A percentile compares a stretch with the other conserved stretches of the same genome.
These are phyloP conservation scores for Drosophila murphyi DNA, from an alignment of 1,140 invertebrate species.

Conservation along the genomic window DNA sequence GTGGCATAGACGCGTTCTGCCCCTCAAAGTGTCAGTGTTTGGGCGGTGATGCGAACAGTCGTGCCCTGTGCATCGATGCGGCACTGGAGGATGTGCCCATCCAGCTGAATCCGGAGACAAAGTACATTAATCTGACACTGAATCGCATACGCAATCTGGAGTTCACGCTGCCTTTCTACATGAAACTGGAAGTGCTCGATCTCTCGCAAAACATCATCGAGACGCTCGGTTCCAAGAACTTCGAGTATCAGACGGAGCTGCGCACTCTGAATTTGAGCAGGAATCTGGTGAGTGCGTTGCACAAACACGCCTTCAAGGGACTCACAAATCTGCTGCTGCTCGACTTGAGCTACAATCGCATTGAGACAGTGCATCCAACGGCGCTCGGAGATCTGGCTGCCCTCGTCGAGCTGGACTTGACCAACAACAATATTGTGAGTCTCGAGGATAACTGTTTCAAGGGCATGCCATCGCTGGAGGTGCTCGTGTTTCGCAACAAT, in stretches of 20 bases:
- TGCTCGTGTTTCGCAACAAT: constrained; percentile 90
- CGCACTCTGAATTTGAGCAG: constrained; percentile 90
- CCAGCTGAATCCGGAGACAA: constrained; percentile 93
- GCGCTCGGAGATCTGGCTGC: constrained; percentile 90
- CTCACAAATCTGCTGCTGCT: constrained; percentile 88
- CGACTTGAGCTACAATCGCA: constrained; percentile 91
- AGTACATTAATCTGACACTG: constrained; percentile 90
- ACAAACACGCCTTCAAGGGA: constrained; percentile 91
- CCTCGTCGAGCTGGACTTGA: constrained; percentile 90
- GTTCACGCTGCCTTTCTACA: constrained; percentile 91
- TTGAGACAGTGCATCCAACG: constrained; percentile 89
- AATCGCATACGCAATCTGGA: constrained; percentile 90
- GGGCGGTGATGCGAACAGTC: constrained; percentile 88
- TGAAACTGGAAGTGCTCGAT: constrained; percentile 91
- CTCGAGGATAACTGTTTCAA: constrained; percentile 89
- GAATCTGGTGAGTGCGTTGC: constrained; percentile 89
- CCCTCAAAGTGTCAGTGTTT: constrained; percentile 91
- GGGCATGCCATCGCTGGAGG: constrained; percentile 88
- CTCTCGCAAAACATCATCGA: constrained; percentile 92
- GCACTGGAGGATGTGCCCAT: constrained; percentile 93
- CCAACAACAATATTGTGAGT: constrained; percentile 90
- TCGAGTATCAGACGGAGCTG: constrained; percentile 90
- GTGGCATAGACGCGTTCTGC: constrained; percentile 87
- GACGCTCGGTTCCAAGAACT: constrained; percentile 91
- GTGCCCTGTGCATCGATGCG: constrained; percentile 90